A percentile compares a stretch with the other conserved stretches of the same genome.
These are phyloP conservation scores for Marisa cornuarietis DNA, from an alignment of 1,140 invertebrate genomes.

Conservation along the genomic window DNA sequence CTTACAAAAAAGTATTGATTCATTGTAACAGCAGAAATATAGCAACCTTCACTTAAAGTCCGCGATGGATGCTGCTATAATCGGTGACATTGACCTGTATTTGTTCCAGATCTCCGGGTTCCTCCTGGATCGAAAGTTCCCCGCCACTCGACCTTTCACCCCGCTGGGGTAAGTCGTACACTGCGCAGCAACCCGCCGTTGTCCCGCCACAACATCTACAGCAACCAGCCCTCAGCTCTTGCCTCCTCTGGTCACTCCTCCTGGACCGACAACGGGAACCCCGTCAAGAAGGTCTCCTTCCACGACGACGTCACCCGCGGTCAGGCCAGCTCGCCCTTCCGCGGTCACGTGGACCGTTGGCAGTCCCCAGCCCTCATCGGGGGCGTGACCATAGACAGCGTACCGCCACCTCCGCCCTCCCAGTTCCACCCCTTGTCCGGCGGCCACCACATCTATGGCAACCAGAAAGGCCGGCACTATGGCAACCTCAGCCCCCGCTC, in stretches of 20 bases:
- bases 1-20: too few relatives aligned
- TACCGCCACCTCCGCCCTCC: constrained; percentile 8
- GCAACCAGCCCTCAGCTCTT: constrained; percentile 1
- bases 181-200: background rate
- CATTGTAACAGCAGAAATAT: too few relatives aligned
- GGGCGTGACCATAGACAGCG: background rate
- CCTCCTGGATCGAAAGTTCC: constrained; percentile 1
- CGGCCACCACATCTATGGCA: constrained; percentile 14
- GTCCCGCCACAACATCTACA: constrained; percentile 1
- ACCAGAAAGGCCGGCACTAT: background rate
- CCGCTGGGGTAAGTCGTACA: background rate
- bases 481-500: constrained; percentile 10
- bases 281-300: constrained; percentile 36
- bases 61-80: too few relatives aligned
- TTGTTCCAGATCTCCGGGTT: constrained; percentile 6
- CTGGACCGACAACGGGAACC: constrained; percentile 19
- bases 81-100: background rate
- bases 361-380: constrained; percentile 11
- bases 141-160: constrained; percentile 23
- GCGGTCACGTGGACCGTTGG: constrained; percentile 7
- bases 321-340: background rate
- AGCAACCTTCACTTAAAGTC: too few relatives aligned
- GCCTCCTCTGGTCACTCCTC: background rate
- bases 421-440: background rate
- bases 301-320: constrained; percentile 25